A percentile compares a stretch with the other conserved stretches of the same genome.
Conservation (phyloP, 2,888 invertebrate species). For the Keiferia lycopersicella region DNA sequence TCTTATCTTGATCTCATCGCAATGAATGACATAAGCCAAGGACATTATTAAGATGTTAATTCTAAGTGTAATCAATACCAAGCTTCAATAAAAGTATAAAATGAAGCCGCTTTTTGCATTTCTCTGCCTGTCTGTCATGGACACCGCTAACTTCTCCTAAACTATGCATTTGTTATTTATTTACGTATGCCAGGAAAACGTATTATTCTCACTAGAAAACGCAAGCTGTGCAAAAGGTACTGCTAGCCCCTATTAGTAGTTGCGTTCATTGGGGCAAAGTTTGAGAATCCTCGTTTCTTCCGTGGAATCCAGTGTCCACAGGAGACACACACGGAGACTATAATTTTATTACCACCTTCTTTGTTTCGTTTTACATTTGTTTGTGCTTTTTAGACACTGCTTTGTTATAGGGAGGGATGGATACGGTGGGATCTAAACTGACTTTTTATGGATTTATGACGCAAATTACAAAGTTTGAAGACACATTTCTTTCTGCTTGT, state of each 20-base stretch:
- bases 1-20: no score
- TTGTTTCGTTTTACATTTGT: constrained; percentile 49
- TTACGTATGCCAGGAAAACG: no score
- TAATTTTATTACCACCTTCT: constrained; percentile 70
- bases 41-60: no score
- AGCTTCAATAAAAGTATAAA: no score
- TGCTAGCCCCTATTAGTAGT: neutral
- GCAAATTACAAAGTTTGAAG: neutral
- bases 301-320: constrained; percentile 36
- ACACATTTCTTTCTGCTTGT: neutral
- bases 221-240: no score
- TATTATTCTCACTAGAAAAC: no score
- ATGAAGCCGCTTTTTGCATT: no score
- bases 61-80: no score
- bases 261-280: constrained; percentile 14
- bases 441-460: neutral
- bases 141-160: no score
- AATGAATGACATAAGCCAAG: no score
- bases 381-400: constrained; percentile 44
- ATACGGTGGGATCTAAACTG: neutral
- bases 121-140: no score
- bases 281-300: constrained; percentile 27
- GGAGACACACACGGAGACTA: constrained; percentile 36
- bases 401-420: constrained; percentile 20
- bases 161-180: no score